Percentiles rank a stretch among this genome's conserved stretches.
Conservation (phyloP, 2,888 invertebrate genomes). For the Megaustenia siamemsis region DNA sequence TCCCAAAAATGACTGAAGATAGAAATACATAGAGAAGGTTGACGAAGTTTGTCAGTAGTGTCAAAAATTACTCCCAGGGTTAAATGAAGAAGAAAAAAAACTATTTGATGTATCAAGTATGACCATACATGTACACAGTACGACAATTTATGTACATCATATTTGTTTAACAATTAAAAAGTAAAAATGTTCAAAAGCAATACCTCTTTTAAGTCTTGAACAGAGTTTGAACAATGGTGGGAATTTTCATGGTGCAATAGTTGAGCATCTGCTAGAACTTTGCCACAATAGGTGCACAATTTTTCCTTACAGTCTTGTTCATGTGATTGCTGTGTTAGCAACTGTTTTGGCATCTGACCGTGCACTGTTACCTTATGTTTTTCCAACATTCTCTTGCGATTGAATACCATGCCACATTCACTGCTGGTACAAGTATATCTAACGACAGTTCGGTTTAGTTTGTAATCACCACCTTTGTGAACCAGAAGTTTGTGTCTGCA, state of each 20-base stretch:
- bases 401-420: conserved; percentile 31
- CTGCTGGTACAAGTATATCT: conserved; percentile 28
- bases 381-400: conserved; percentile 35
- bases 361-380: conserved; percentile 40
- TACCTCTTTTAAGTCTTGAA: conserved; percentile 23
- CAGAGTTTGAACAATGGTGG: not conserved
- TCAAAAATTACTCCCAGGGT: too few species aligned
- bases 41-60: too few species aligned
- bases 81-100: too few species aligned
- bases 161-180: too few species aligned
- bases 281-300: conserved; percentile 37
- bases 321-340: not conserved
- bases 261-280: conserved; percentile 12
- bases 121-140: too few species aligned
- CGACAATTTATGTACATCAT: too few species aligned
- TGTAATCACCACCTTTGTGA: conserved; percentile 47
- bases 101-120: too few species aligned
- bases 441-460: conserved; percentile 29
- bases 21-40: too few species aligned
- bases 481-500: conserved; percentile 43
- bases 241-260: not conserved
- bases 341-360: conserved; percentile 8
- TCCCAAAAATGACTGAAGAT: too few species aligned
- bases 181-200: not conserved
- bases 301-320: conserved; percentile 18